Base-by-base conservation (phyloP, 2,113 vertebrate genomes). In the Geococcyx californianus region DNA sequence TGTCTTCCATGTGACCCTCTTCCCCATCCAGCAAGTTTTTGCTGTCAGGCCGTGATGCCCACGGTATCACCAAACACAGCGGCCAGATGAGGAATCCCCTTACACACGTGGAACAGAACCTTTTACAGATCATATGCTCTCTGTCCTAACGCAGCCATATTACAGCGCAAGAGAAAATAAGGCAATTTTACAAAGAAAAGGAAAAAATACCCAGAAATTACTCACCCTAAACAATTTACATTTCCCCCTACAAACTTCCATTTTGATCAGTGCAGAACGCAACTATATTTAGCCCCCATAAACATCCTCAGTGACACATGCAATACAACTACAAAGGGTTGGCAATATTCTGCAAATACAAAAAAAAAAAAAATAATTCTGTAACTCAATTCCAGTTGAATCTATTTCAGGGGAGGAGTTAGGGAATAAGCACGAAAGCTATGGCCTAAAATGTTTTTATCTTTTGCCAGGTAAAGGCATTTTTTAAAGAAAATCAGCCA, bases 331-430 rank as follows among this genome's bases (percentile, higher is more conserved):
- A 90, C 1, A 16, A 81, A 84, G 40, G 40, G 31, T 4, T 51
- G 49, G 54, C 40, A 36, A 10, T 31, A 68, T 91, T 89, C 58
- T 82, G 66, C 40, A 94, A 93, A 84, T 38, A 73, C 15, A 62
- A 94, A 84, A 84, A 42, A 77, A 66, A 91, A 21, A 49, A 49
- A 49, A 49, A 49, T 49, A 49, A 49, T 49, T 76, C 83, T 78
- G 51, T 82, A 92, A 97, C 94, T 95, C 55, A 69, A 38, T 74
- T 95, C 63, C 31, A 96, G 84, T 56, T 96, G 88, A 95, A 86
- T 45, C 64, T 89, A 11, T 78, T 87, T 79, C 88, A 94, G 55
- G 94, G 94, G 89, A 84, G 21, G 8, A 31, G 8, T 23, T 13
- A 62, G n/a, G 52, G 49, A 89, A 52, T 45, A 89, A 91, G 56